These are phyloP conservation scores for Anolis carolinensis DNA, from an alignment of 2,113 vertebrate species.

Conservation along the genomic window DNA sequence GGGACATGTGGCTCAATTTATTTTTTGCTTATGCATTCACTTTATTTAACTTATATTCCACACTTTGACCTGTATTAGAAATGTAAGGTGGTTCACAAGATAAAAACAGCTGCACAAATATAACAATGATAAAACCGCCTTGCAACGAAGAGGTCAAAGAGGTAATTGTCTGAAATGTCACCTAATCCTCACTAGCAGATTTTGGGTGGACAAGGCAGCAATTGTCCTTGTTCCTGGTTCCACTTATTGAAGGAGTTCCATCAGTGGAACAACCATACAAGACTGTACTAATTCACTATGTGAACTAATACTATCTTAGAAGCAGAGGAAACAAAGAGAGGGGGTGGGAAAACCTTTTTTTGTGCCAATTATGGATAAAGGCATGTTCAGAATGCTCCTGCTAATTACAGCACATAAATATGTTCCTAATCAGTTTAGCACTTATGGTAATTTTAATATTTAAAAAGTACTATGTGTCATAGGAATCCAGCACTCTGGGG, in stretches of 20 bases:
- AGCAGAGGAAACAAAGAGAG: slow-evolving; percentile 39
- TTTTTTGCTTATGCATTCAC: background rate
- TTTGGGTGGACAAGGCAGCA: too few relatives aligned
- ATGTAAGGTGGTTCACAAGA: background rate
- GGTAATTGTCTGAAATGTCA: background rate
- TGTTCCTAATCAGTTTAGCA: slow-evolving; percentile 69
- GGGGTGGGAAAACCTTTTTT: slow-evolving; percentile 12
- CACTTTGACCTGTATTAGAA: background rate
- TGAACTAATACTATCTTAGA: slow-evolving; percentile 52
- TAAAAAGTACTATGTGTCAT: slow-evolving; percentile 65
- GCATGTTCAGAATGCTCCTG: slow-evolving; percentile 64
- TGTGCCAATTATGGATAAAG: slow-evolving; percentile 46
- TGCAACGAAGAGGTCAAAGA: background rate
- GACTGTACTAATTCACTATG: slow-evolving; percentile 54
- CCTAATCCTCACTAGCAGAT: too few relatives aligned
- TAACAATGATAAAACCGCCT: background rate
- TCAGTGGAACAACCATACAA: background rate
- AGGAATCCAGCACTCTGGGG: slow-evolving; percentile 57
- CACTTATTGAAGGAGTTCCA: too few relatives aligned
- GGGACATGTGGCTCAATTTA: too few relatives aligned
- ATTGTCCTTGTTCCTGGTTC: too few relatives aligned
- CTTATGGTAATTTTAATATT: slow-evolving; percentile 71
- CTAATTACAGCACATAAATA: slow-evolving; percentile 63
- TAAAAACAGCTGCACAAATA: background rate
- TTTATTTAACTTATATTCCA: background rate